Evolutionary conservation across 2,888 invertebrate species (phyloP), one percentile per base, ranked within the genome.

Genomic region (Hermaeophaga mercurialis): DNA sequence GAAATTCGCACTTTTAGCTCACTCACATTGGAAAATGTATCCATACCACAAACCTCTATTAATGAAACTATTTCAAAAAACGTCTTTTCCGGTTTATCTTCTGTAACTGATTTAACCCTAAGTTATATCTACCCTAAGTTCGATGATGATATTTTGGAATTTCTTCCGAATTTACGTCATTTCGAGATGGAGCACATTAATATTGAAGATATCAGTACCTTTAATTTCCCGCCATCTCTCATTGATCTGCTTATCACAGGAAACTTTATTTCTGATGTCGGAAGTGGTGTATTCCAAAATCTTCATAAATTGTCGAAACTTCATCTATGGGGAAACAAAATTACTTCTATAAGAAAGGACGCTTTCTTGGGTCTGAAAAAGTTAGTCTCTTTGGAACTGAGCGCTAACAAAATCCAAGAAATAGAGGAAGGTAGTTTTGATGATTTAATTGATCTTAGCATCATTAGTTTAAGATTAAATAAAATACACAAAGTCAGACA

Each of bases 381-480:
- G 0, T 78, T 93, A 4, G 80, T 81, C 66, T 83, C 84, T 61
- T 78, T 93, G 55, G 90, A 91, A 75, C 74, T 93, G 52, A 85
- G 85, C 67, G 79, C 80, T 4, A 91, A 90, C 73, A 81, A 82
- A 48, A 81, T 91, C 62, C 80, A 81, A 58, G 79, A 79, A 52
- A 77, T 91, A 43, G 82, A 85, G 0, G 73, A 80, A 5, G 82
- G 84, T 66, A 80, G 86, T 52, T 89, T 90, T 56, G 43, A 59
- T 5, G 60, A 66, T 24, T 59, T 72, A 8, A 43, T 38, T 1
- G 56, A 62, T 18, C 54, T 74, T n/a, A 41, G 56, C 3, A 61
- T 59, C 7, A 54, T 71, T 3, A 69, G 66, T 63, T 58, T 73
- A 36, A 43, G 61, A 22, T 19, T 18, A 8, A 72, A 73, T 54